Evolutionary conservation across 2,888 invertebrate genomes (phyloP), one percentile per base, ranked within the genome.

Genomic region (Drosophila affinis): DNA sequence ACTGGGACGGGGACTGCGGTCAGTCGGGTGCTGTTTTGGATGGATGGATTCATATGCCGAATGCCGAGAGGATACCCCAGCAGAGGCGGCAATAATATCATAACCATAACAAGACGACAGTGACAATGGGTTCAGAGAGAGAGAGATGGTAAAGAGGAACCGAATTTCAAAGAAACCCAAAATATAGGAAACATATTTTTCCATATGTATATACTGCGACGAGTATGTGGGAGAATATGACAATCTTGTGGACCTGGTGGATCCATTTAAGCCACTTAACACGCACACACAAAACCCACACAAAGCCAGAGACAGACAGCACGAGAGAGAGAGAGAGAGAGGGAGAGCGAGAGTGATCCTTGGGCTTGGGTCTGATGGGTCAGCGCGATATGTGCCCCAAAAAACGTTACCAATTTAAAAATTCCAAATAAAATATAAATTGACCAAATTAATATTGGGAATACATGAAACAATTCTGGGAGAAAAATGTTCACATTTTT

Each of bases 351-450:
- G 18, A 67, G 68, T 64, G 79, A 64, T 72, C 72, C 68, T 34
- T 63, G 44, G 62, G 32, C 3, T 7, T 2, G 14, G 63, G 55
- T 64, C 68, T 72, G 86, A 86, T 86, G 85, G 85, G 81, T 81
- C 78, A 75, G 59, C 59, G 75, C 81, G 89, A 85, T 85, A 85
- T 79, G 87, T 77, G 78, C 58, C 69, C 73, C 71, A 70, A 77
- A 88, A 76, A 83, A 79, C 87, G 83, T 90, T 86, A 89, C 91
- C 91, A 91, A 91, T 91, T 91, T 91, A 91, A 91, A 91, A 91
- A 91, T 91, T 91, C 91, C 91, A 90, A 91, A 90, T 91, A 91
- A 91, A 91, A 91, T 91, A 91, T 91, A 91, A 91, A 91, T 91
- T 90, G 91, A 91, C 90, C 91, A 91, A 91, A 91, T 91, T 91